phyloP scores from a whole-genome alignment of 2,888 invertebrate genomes.

The Idaea aversata region DNA sequence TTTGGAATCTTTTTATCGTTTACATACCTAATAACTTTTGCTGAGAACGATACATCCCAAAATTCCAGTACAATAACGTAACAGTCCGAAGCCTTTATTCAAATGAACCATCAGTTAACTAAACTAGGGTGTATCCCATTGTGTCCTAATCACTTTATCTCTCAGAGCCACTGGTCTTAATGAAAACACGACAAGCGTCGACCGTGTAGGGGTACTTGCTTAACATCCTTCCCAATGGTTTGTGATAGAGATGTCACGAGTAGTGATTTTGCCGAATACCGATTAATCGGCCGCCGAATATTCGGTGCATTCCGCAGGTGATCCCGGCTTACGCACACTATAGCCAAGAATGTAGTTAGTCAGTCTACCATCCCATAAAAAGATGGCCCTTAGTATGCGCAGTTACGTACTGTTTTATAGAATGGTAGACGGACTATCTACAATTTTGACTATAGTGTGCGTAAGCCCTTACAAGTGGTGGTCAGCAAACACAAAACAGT shows the following conservation, averaged over 20 bases:
- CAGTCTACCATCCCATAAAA: too few species aligned
- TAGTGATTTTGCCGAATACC: not conserved
- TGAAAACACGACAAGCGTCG: not conserved
- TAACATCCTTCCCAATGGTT: not conserved
- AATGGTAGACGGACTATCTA: too few species aligned
- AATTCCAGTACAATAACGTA: not conserved
- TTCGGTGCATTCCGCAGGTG: too few species aligned
- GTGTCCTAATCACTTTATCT: slow-evolving; percentile 1
- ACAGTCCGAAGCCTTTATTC: not conserved
- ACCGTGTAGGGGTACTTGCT: not conserved
- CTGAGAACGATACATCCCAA: not conserved
- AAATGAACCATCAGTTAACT: slow-evolving; percentile 1
- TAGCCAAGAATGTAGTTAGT: too few species aligned
- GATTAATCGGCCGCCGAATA: too few species aligned
- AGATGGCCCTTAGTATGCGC: too few species aligned
- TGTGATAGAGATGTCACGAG: not conserved
- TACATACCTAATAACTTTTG: not conserved
- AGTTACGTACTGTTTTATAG: too few species aligned
- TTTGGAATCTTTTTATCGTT: not conserved
- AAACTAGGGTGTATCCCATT: not conserved
- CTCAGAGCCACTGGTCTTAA: not conserved
- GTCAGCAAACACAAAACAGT: too few species aligned
- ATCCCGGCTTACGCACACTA: too few species aligned
- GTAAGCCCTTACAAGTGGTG: too few species aligned
- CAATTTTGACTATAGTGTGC: too few species aligned